Conservation (phyloP, 2,888 invertebrate species). For the Chloroclysta siterata region DNA sequence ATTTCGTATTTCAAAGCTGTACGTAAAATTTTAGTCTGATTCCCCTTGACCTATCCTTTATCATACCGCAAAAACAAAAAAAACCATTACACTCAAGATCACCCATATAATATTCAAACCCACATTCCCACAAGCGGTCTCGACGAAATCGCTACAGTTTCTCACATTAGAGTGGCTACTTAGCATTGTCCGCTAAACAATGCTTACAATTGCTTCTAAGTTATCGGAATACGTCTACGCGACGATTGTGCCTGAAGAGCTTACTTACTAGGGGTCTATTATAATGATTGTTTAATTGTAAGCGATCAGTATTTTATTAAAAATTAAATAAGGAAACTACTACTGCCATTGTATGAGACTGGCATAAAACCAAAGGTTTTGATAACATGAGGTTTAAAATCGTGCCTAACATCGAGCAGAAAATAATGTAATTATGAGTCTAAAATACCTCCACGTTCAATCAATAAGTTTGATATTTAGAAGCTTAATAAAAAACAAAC, state of each 20-base stretch:
- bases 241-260: slow-evolving; percentile 53
- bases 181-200: slow-evolving; percentile 72
- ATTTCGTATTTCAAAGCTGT: not conserved
- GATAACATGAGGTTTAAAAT: not conserved
- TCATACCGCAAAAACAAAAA: not conserved
- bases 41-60: not conserved
- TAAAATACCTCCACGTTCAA: not conserved
- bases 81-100: slow-evolving; percentile 26
- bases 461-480: not conserved
- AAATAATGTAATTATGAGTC: not conserved
- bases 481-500: slow-evolving; percentile 34
- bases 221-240: slow-evolving; percentile 61
- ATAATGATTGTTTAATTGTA: slow-evolving; percentile 61
- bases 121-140: slow-evolving; percentile 74
- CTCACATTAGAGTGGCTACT: slow-evolving; percentile 73
- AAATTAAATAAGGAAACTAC: not conserved
- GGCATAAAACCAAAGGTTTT: not conserved
- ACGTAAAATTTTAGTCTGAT: not conserved
- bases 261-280: slow-evolving; percentile 43
- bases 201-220: slow-evolving; percentile 64
- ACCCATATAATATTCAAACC: slow-evolving; percentile 46
- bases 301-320: slow-evolving; percentile 58
- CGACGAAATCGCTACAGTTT: slow-evolving; percentile 66
- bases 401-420: not conserved
- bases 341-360: not conserved